Evolutionary conservation across 1,140 invertebrate species (phyloP).

Genomic region (Zaprionus ornatus): DNA sequence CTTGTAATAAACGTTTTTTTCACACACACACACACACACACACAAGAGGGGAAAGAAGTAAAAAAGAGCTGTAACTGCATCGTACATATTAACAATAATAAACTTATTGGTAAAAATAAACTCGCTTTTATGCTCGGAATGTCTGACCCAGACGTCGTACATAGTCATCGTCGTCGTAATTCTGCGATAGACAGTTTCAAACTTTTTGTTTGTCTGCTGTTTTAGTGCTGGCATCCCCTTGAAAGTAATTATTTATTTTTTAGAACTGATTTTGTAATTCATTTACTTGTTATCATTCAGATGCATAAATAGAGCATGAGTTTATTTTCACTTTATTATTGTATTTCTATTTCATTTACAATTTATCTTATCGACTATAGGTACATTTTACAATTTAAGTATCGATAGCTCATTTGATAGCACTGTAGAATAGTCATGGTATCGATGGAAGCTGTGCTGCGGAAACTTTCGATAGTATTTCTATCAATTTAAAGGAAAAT

Average conservation of each 20-base stretch:
- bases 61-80: neutral
- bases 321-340: neutral
- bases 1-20: neutral
- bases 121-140: neutral
- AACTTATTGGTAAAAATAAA: slow-evolving; percentile 1
- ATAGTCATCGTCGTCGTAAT: no score
- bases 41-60: neutral
- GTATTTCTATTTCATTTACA: neutral
- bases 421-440: neutral
- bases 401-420: neutral
- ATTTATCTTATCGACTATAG: neutral
- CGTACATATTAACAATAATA: neutral
- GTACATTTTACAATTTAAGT: neutral
- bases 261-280: neutral
- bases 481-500: no score
- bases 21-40: neutral
- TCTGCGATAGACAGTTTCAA: neutral
- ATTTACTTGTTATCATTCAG: neutral
- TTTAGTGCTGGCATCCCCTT: neutral
- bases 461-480: no score
- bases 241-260: neutral
- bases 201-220: neutral
- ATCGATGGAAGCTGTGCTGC: no score
- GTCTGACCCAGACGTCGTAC: neutral
- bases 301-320: neutral